A percentile compares a stretch with the other conserved stretches of the same genome.
phyloP scores from a whole-genome alignment of 2,888 invertebrate species.

The Chelonus formosanus region DNA sequence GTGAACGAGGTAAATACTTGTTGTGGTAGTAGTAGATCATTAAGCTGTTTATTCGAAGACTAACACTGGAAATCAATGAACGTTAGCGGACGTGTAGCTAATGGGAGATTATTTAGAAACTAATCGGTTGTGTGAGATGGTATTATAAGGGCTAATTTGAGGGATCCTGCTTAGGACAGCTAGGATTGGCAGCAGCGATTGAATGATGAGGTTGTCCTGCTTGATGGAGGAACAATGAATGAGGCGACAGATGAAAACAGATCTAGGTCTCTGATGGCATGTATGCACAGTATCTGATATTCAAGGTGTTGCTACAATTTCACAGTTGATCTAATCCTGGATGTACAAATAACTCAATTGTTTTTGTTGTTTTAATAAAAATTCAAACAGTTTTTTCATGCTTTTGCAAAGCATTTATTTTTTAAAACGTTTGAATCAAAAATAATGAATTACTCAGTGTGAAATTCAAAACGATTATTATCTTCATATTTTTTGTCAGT shows the following conservation, averaged over 20 bases:
- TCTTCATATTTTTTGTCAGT: too few species aligned
- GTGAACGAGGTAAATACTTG: not conserved
- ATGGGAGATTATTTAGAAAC: constrained; percentile 40
- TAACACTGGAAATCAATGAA: constrained; percentile 33
- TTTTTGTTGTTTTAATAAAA: too few species aligned
- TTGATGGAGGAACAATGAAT: constrained; percentile 11
- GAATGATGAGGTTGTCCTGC: constrained; percentile 13
- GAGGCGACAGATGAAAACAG: not conserved
- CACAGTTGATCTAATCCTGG: too few species aligned
- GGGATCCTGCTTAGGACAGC: constrained; percentile 29
- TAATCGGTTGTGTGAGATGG: constrained; percentile 35
- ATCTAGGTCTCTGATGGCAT: too few species aligned
- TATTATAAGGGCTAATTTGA: constrained; percentile 35
- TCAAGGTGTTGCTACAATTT: too few species aligned
- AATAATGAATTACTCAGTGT: too few species aligned
- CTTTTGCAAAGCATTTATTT: too few species aligned
- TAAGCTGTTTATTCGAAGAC: constrained; percentile 10
- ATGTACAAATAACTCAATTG: too few species aligned
- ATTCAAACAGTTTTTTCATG: too few species aligned
- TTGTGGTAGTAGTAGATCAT: not conserved
- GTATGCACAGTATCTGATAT: too few species aligned
- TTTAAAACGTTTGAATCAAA: too few species aligned
- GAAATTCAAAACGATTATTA: too few species aligned
- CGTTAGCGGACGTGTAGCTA: constrained; percentile 29
- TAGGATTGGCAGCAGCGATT: constrained; percentile 18